phyloP scores from a whole-genome alignment of 2,113 vertebrate genomes.

The Stomatorhinus ivindoensis region DNA sequence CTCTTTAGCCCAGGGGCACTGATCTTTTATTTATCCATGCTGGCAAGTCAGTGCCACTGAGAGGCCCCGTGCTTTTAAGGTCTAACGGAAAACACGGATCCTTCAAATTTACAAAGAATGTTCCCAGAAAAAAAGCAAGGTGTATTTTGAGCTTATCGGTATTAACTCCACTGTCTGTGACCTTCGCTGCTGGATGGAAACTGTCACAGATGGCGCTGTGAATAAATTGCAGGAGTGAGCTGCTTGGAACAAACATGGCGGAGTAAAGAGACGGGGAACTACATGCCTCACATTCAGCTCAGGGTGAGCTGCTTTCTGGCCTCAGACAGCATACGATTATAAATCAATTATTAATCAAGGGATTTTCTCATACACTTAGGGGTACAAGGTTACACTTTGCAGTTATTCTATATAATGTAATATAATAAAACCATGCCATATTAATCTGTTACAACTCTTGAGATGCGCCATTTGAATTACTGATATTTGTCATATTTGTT shows the following conservation, averaged over 20 bases:
- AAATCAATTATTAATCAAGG: not conserved
- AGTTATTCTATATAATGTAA: not conserved
- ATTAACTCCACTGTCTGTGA: not conserved
- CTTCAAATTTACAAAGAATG: not conserved
- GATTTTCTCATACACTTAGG: not conserved
- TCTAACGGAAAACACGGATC: not conserved
- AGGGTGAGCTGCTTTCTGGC: not conserved
- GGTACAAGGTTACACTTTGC: not conserved
- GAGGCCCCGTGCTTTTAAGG: not conserved
- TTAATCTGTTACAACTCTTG: not conserved
- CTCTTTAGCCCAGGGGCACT: not conserved
- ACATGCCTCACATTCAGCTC: slow-evolving; percentile 21
- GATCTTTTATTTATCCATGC: slow-evolving; percentile 11
- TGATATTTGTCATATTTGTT: not conserved
- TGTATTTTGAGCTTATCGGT: not conserved
- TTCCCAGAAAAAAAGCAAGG: not conserved
- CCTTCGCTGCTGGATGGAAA: not conserved
- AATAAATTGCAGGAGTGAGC: not conserved
- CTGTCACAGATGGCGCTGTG: not conserved
- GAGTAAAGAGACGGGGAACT: slow-evolving; percentile 10
- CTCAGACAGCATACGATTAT: not conserved
- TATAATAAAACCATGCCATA: not conserved
- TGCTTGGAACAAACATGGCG: slow-evolving; percentile 20
- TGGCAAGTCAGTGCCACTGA: not conserved
- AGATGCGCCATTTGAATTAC: not conserved